Base-by-base conservation (phyloP, 2,797 vertebrate species). In the Lagodon rhomboides region DNA sequence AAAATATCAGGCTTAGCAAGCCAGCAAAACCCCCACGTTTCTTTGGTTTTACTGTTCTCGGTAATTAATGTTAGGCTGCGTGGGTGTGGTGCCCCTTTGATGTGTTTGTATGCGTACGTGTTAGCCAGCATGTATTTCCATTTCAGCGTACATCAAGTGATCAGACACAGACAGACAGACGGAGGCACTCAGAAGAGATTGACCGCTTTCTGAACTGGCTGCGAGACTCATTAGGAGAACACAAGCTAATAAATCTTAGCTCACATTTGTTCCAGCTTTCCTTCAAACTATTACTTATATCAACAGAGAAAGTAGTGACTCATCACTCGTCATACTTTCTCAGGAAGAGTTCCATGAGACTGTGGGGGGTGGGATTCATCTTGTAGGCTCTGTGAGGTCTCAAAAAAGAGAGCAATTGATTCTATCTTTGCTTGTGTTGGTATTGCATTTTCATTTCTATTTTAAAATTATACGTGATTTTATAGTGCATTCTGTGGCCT, bases 41-140 rank as follows among this genome's bases (percentile, higher is more conserved):
- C 30, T 85, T 87, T 87, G 91, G 90, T 87, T 95, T 92, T 91
- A 75, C 80, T 82, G 50, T 54, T 71, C 67, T 67, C 44, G 71
- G 66, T 82, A 80, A 84, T 93, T 90, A 82, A 85, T 82, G 77
- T 54, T 55, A 12, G 53, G 47, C 23, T 27, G 22, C 0, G 3
- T 56, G 87, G 79, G 86, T 85, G 82, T 77, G 82, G 85, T 65
- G 70, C 59, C 61, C 22, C 55, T 82, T 79, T 82, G 58, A 85
- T 75, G 77, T 67, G 75, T 75, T 70, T 77, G n/a, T 59, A 17
- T 66, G 51, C 3, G 47, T 82, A 70, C 41, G 70, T 89, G 76
- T 64, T 23, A 58, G 68, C 2, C 47, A 55, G 47, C 70, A 51
- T 7, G 44, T 22, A 49, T 72, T 67, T 65, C 25, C 41, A 69